Conservation (phyloP, 2,113 vertebrate species). For the Romanogobio albipinnatus region DNA sequence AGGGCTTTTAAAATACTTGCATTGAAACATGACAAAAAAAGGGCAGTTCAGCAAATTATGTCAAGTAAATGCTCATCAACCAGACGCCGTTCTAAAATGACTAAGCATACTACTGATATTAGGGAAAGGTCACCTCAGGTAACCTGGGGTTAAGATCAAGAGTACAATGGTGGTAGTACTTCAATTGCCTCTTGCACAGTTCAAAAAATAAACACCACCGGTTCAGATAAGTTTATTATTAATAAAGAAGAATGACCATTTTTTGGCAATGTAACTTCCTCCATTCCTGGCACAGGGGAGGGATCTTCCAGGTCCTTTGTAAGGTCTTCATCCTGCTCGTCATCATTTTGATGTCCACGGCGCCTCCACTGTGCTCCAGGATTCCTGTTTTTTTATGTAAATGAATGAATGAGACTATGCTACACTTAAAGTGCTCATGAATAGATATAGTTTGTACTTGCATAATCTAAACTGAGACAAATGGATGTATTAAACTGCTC, state of each 20-base stretch:
- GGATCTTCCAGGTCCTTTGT: constrained; percentile 98
- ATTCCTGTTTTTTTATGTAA: constrained; percentile 75
- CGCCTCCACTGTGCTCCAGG: constrained; percentile 87
- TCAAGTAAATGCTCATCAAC: neutral
- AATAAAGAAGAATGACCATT: constrained; percentile 75
- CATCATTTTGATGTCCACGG: constrained; percentile 87
- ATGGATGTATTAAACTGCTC: neutral
- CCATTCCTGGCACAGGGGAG: constrained; percentile 91
- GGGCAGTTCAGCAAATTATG: neutral
- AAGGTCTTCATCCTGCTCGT: constrained; percentile 95
- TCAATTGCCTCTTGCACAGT: neutral
- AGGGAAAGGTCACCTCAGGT: neutral
- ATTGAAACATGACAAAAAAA: neutral
- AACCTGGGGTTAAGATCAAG: neutral
- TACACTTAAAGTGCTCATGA: neutral
- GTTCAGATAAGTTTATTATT: neutral
- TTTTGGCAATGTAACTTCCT: constrained; percentile 93
- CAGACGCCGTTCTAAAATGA: neutral
- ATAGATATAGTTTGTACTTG: neutral
- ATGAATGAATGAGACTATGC: neutral
- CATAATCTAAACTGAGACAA: too few relatives aligned
- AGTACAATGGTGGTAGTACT: neutral
- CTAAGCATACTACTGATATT: neutral
- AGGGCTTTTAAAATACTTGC: neutral
- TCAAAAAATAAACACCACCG: neutral